Evolutionary conservation across 2,797 vertebrate genomes (phyloP).

Genomic region (Oreortyx pictus): DNA sequence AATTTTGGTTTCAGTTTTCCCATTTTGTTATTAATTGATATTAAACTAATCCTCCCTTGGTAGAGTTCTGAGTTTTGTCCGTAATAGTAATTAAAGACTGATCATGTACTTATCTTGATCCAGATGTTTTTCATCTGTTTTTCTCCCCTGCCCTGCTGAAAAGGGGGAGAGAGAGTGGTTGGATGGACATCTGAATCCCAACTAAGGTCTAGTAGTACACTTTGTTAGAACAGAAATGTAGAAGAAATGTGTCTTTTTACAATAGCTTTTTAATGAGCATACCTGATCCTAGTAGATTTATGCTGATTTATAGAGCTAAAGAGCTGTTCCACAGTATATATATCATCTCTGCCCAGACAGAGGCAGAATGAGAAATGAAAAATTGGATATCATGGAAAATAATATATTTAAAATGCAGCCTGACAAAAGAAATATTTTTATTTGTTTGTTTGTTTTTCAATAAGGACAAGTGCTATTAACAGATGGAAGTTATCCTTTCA

Average conservation of each 20-base stretch:
- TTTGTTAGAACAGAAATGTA: accelerated
- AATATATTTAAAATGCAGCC: background rate
- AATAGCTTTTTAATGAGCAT: background rate
- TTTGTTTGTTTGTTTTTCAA: background rate
- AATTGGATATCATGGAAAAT: background rate
- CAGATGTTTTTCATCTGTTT: background rate
- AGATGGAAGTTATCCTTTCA: slow-evolving; percentile 32
- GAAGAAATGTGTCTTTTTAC: background rate
- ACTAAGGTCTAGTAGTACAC: background rate
- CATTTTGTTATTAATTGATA: too few relatives aligned
- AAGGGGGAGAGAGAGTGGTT: background rate
- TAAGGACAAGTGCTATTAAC: background rate
- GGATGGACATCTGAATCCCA: background rate
- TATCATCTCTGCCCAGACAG: background rate
- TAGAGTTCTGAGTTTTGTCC: background rate
- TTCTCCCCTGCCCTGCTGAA: background rate
- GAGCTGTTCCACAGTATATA: background rate
- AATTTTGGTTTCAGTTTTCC: too few relatives aligned
- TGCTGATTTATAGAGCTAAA: background rate
- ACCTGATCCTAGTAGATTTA: background rate
- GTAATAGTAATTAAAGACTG: background rate
- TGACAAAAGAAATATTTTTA: background rate
- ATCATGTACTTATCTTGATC: background rate
- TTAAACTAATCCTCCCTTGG: too few relatives aligned
- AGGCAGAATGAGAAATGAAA: background rate